These are phyloP conservation scores for Cetonia aurata DNA, from an alignment of 2,888 invertebrate genomes.

Conservation along the genomic window DNA sequence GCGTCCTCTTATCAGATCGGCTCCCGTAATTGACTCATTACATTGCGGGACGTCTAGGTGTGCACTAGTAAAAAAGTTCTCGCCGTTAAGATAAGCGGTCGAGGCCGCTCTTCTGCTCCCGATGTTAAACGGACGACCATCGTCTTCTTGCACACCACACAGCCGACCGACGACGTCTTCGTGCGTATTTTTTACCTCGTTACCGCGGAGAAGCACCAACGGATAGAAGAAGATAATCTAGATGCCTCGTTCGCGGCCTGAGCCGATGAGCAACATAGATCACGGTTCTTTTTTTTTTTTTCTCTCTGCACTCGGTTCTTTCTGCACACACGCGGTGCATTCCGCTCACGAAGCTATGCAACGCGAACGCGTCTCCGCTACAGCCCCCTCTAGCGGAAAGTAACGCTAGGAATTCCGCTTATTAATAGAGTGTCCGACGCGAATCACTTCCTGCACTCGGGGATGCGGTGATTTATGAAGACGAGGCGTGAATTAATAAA, in stretches of 20 bases:
- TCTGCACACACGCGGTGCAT: background rate
- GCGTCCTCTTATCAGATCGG: slow-evolving; percentile 64
- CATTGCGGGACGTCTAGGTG: slow-evolving; percentile 64
- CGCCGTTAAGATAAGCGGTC: slow-evolving; percentile 63
- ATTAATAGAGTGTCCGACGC: background rate
- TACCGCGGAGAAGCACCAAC: slow-evolving; percentile 53
- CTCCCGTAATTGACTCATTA: slow-evolving; percentile 66
- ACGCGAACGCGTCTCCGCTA: background rate
- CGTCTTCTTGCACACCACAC: slow-evolving; percentile 38
- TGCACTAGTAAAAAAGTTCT: slow-evolving; percentile 65
- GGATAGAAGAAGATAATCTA: slow-evolving; percentile 57
- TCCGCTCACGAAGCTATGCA: slow-evolving; percentile 8
- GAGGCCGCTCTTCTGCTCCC: background rate
- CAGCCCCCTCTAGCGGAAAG: background rate
- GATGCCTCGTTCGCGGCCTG: slow-evolving; percentile 55
- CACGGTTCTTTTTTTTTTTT: slow-evolving; percentile 43
- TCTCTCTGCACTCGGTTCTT: background rate
- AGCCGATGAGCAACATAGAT: slow-evolving; percentile 49
- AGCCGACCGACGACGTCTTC: no score
- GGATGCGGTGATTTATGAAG: background rate
- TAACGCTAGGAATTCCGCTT: slow-evolving; percentile 1
- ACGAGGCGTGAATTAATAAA: background rate
- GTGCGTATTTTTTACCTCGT: slow-evolving; percentile 58
- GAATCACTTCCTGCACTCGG: background rate
- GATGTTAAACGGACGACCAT: background rate